Percentiles rank a stretch among this genome's conserved stretches.
phyloP scores from a whole-genome alignment of 2,797 vertebrate species.

The Kryptopterus vitreolus region DNA sequence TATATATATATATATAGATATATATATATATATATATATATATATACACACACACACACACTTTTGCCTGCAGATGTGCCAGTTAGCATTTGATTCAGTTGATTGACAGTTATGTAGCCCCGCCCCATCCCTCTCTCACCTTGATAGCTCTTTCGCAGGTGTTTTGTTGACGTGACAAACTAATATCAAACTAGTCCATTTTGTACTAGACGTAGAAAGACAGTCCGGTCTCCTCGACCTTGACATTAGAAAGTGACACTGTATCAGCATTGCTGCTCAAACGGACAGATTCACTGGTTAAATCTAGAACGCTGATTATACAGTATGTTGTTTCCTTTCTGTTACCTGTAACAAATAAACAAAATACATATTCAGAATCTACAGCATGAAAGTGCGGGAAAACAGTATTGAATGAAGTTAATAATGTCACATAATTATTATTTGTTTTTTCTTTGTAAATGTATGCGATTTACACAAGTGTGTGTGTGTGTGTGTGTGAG shows the following conservation, averaged over 20 bases:
- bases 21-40: too few species aligned
- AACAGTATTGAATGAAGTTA: too few species aligned
- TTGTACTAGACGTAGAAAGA: neutral
- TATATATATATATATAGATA: too few species aligned
- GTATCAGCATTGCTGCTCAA: neutral
- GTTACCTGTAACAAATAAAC: neutral
- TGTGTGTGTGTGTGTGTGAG: too few species aligned
- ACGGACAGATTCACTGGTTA: neutral
- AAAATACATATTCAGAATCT: too few species aligned
- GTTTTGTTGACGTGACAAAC: neutral
- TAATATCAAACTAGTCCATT: neutral
- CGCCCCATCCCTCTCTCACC: neutral
- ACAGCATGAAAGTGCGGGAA: too few species aligned
- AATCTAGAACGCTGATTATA: too few species aligned
- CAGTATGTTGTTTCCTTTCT: neutral
- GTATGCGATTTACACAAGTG: neutral
- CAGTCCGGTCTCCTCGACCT: neutral
- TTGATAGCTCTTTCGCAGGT: neutral
- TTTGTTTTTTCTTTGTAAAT: too few species aligned
- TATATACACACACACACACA: too few species aligned
- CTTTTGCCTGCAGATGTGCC: too few species aligned
- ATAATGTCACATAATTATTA: too few species aligned
- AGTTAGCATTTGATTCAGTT: neutral
- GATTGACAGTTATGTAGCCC: neutral
- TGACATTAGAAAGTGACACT: neutral